Conservation (phyloP, 2,113 vertebrate species). For the Athene cunicularia region DNA sequence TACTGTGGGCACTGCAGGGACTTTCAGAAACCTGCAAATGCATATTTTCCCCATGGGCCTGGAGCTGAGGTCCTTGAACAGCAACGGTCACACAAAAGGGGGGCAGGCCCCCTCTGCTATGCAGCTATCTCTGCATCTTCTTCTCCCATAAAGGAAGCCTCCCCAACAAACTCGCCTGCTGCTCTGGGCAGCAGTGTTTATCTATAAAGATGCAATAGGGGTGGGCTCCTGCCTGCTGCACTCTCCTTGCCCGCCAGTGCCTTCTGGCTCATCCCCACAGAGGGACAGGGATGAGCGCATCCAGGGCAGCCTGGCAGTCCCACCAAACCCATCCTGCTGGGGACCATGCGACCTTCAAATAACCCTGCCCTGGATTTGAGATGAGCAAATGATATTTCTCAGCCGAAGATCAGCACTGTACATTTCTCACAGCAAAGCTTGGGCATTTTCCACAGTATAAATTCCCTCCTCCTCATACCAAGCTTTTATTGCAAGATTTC, state of each 20-base stretch:
- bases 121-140: background rate
- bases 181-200: background rate
- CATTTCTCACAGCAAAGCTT: conserved; percentile 16
- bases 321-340: background rate
- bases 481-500: conserved; percentile 58
- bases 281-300: background rate
- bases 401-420: background rate
- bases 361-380: conserved; percentile 7
- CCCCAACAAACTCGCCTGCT: background rate
- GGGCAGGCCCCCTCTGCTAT: background rate
- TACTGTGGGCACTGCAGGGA: fast-evolving
- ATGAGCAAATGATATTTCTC: background rate
- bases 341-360: background rate
- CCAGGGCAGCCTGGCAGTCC: background rate
- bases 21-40: background rate
- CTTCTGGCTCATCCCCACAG: fast-evolving
- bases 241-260: fast-evolving
- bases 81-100: background rate
- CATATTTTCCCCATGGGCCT: background rate
- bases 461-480: conserved; percentile 52
- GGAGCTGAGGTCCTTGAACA: background rate
- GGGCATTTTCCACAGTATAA: conserved; percentile 49
- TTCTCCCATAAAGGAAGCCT: background rate
- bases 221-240: background rate
- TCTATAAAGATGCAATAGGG: fast-evolving